Conservation (phyloP, 2,797 vertebrate genomes). For the Lates japonicus region DNA sequence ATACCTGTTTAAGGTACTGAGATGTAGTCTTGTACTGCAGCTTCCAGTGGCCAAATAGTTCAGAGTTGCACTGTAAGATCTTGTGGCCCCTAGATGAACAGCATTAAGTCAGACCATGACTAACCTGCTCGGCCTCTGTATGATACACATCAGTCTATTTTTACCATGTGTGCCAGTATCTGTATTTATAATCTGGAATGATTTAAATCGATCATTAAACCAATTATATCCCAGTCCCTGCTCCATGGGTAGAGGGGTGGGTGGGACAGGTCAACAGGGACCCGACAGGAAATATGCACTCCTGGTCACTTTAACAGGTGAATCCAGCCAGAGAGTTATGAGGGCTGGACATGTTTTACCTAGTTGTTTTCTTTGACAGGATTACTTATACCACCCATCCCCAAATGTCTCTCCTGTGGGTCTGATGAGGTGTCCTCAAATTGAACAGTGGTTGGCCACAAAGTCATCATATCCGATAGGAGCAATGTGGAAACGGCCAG, state of each 20-base stretch:
- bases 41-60: neutral
- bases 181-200: neutral
- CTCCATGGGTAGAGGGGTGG: neutral
- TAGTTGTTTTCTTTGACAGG: neutral
- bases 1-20: neutral
- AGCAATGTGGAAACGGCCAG: constrained; percentile 94
- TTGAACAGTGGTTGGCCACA: constrained; percentile 93
- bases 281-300: neutral
- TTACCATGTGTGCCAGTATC: neutral
- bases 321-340: neutral
- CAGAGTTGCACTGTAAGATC: neutral
- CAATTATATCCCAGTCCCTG: accelerated
- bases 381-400: constrained; percentile 91
- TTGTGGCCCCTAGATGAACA: neutral
- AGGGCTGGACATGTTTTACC: neutral
- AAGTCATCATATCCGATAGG: constrained; percentile 98
- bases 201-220: neutral
- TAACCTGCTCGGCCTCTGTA: neutral
- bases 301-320: neutral
- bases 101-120: neutral
- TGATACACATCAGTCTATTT: neutral
- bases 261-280: neutral
- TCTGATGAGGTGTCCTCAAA: constrained; percentile 93
- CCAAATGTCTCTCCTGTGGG: constrained; percentile 89
- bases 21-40: neutral